Evolutionary conservation across 2,888 invertebrate genomes (phyloP).

Genomic region (Trichopoda pennipes): DNA sequence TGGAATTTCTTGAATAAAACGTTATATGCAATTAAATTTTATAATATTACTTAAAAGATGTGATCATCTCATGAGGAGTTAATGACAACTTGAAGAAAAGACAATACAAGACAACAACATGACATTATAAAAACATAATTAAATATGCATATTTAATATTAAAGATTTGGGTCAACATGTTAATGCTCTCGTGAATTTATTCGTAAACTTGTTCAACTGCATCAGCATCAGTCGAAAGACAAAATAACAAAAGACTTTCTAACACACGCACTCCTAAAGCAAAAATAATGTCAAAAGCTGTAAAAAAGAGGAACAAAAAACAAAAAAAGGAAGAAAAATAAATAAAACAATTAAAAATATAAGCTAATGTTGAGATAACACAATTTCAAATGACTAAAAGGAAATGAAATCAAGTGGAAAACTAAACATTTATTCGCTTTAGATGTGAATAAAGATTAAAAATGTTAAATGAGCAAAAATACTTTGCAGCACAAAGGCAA

Average conservation of each 20-base stretch:
- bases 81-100: neutral
- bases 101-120: neutral
- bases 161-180: conserved; percentile 53
- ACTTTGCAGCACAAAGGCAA: neutral
- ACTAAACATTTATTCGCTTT: conserved; percentile 43
- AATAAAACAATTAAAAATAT: conserved; percentile 52
- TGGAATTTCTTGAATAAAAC: too few relatives aligned
- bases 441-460: conserved; percentile 22
- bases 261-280: neutral
- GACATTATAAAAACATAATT: conserved; percentile 13
- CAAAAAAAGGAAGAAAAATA: neutral
- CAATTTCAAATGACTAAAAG: conserved; percentile 38
- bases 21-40: too few relatives aligned
- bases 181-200: conserved; percentile 41
- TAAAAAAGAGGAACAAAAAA: neutral
- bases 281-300: conserved; percentile 31
- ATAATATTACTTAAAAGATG: too few relatives aligned
- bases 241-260: conserved; percentile 21
- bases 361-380: conserved; percentile 46
- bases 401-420: conserved; percentile 51
- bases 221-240: conserved; percentile 12
- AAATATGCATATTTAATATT: conserved; percentile 27
- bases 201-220: conserved; percentile 22
- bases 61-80: neutral
- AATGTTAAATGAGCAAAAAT: conserved; percentile 12